Evolutionary conservation across 2,113 vertebrate genomes (phyloP).

Genomic region (Motacilla alba): DNA sequence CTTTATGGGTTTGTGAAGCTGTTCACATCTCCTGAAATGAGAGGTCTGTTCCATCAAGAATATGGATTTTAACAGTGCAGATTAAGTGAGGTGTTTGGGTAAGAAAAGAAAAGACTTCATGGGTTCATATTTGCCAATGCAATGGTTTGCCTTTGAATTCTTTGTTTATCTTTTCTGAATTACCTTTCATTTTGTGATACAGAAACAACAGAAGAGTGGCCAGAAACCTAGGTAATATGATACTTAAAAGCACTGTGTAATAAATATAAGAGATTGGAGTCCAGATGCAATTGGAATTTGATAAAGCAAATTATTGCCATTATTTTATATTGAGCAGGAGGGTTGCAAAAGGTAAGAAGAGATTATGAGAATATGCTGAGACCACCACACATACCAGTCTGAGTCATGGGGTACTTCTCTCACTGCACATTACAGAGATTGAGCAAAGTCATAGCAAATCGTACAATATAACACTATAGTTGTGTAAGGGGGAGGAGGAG

Average conservation of each 20-base stretch:
- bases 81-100: not conserved
- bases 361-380: not conserved
- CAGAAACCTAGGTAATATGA: not conserved
- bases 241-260: not conserved
- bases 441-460: not conserved
- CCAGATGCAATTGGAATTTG: not conserved
- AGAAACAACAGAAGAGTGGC: not conserved
- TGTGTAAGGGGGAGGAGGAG: not conserved
- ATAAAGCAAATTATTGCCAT: not conserved
- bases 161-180: not conserved
- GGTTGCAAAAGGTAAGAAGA: not conserved
- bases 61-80: not conserved
- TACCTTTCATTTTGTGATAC: not conserved
- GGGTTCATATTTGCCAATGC: not conserved
- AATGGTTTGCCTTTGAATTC: not conserved
- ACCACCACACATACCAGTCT: not conserved
- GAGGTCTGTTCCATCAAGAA: not conserved
- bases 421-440: not conserved
- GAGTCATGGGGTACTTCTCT: not conserved
- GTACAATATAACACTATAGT: not conserved
- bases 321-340: not conserved
- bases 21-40: not conserved
- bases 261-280: not conserved
- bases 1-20: not conserved
- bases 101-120: not conserved